Conservation (phyloP, 2,888 invertebrate species). For the Therioaphis trifolii region DNA sequence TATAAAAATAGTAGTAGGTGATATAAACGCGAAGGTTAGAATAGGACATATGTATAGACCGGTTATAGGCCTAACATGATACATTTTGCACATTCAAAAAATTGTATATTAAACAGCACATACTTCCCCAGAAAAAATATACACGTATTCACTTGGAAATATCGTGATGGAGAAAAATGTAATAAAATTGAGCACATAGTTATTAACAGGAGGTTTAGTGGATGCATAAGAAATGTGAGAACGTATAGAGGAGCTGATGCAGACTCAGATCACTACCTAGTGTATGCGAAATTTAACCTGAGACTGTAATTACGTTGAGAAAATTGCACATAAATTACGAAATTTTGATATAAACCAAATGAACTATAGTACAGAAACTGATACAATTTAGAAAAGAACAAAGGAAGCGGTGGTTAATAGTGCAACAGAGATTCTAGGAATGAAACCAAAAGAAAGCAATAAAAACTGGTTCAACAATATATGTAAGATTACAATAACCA, state of each 20-base stretch:
- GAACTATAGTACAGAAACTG: not conserved
- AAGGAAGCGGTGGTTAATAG: slow-evolving; percentile 4
- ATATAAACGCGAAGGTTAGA: too few relatives aligned
- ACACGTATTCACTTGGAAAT: too few relatives aligned
- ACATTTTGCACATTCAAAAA: slow-evolving; percentile 2
- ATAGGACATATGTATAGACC: too few relatives aligned
- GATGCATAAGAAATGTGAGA: slow-evolving; percentile 7
- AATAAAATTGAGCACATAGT: too few relatives aligned
- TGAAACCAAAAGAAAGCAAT: not conserved
- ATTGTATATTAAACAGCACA: not conserved
- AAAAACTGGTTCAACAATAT: not conserved
- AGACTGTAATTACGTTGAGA: not conserved
- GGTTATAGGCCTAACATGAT: too few relatives aligned
- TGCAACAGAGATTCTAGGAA: not conserved
- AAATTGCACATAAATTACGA: not conserved
- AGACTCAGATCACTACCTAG: not conserved
- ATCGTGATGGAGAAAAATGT: too few relatives aligned
- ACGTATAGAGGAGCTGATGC: slow-evolving; percentile 8
- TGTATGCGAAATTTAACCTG: slow-evolving; percentile 9
- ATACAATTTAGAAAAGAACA: slow-evolving; percentile 9
- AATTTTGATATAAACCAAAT: not conserved
- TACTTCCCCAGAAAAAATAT: too few relatives aligned
- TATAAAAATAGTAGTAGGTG: too few relatives aligned
- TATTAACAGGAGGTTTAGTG: too few relatives aligned
- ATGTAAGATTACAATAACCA: slow-evolving; percentile 5